Conservation (phyloP, 2,888 invertebrate species). For the Empis livida region DNA sequence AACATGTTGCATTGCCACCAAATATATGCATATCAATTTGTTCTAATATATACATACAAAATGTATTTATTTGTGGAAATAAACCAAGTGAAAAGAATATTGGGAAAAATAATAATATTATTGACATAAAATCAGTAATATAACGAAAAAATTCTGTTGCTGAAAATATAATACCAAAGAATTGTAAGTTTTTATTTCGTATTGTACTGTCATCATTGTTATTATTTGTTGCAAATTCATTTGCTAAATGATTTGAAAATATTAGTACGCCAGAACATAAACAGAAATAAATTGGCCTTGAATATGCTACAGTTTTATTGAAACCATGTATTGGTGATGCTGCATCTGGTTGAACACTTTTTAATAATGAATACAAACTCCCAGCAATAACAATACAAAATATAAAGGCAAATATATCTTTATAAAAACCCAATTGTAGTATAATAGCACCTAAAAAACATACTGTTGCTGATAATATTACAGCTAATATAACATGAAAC, state of each 20-base stretch:
- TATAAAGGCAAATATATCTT: conserved; percentile 83
- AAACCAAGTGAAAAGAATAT: conserved; percentile 88
- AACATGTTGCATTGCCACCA: conserved; percentile 78
- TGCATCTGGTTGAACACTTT: conserved; percentile 98
- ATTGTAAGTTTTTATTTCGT: conserved; percentile 11
- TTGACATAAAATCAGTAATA: conserved; percentile 60
- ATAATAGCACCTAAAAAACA: conserved; percentile 74
- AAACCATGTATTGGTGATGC: conserved; percentile 98
- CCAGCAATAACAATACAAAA: conserved; percentile 97
- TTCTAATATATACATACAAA: conserved; percentile 90
- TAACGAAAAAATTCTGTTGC: conserved; percentile 49
- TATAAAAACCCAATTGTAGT: conserved; percentile 72
- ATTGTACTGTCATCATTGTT: conserved; percentile 1
- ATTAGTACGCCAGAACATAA: conserved; percentile 51
- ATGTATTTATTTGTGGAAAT: conserved; percentile 95
- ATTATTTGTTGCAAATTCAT: conserved; percentile 16
- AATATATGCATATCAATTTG: conserved; percentile 86
- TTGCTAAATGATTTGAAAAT: conserved; percentile 34
- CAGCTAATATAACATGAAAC: conserved; percentile 61
- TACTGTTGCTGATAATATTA: conserved; percentile 71
- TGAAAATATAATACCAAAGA: conserved; percentile 31
- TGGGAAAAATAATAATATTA: conserved; percentile 81
- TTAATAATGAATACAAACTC: conserved; percentile 91
- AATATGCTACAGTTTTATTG: conserved; percentile 87
- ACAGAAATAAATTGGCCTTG: conserved; percentile 87